phyloP scores from a whole-genome alignment of 1,140 invertebrate species.

The Aphidius gifuensis region DNA sequence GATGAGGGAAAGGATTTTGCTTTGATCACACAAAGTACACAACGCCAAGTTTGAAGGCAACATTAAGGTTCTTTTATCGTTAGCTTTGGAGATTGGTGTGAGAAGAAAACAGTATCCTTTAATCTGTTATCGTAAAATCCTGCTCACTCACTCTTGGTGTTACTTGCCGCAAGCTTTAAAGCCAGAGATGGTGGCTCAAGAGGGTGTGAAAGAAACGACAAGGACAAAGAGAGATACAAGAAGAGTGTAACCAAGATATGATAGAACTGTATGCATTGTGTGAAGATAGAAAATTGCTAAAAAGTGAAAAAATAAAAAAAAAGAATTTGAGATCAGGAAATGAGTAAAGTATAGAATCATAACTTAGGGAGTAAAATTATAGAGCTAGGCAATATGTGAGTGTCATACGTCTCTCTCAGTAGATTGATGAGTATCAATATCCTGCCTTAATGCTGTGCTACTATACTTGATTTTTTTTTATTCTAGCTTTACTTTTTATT shows the following conservation, averaged over 20 bases:
- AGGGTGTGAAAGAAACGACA: constrained; percentile 8
- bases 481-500: constrained; percentile 7
- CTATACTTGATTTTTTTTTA: constrained; percentile 19
- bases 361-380: too few relatives aligned
- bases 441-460: constrained; percentile 40
- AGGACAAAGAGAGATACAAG: not conserved
- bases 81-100: constrained; percentile 6
- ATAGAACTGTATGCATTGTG: not conserved
- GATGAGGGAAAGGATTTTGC: constrained; percentile 21
- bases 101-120: constrained; percentile 24
- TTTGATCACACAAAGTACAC: constrained; percentile 22
- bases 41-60: constrained; percentile 22
- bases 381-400: constrained; percentile 25
- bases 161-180: constrained; percentile 30
- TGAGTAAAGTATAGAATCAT: not conserved
- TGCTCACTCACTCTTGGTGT: constrained; percentile 31
- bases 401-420: constrained; percentile 34
- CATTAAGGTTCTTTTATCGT: constrained; percentile 27
- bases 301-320: constrained; percentile 12
- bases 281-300: constrained; percentile 5
- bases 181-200: constrained; percentile 3
- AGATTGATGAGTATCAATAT: constrained; percentile 47
- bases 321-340: constrained; percentile 1
- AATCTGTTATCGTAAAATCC: constrained; percentile 45
- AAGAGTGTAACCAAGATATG: not conserved